Base-by-base conservation (phyloP, 2,113 vertebrate species). In the Scalopus aquaticus region DNA sequence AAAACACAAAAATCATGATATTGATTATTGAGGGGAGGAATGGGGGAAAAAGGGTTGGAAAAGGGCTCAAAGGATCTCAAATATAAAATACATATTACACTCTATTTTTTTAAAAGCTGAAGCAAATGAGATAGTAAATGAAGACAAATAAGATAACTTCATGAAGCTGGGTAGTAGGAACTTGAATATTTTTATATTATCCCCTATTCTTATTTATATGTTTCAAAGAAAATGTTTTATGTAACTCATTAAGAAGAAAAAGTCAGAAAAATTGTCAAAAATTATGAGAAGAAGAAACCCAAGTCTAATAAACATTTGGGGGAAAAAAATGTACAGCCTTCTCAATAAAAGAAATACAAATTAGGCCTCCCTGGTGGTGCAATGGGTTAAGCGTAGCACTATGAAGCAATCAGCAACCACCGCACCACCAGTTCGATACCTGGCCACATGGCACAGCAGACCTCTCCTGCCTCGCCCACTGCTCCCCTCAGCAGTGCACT, bases 1-100 rank as follows among this genome's bases (percentile, higher is more conserved):
- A 92, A 93, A 88, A 94, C 79, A 89, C 35, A 42, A 93, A 96
- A 78, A 49, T 51, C 44, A 64, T 37, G 51, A 49, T 56, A 82
- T 24, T 93, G 83, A 64, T 83, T 78, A 60, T 35, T 42, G 12
- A 85, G 44, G 7, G 54, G 37, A 56, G 24, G n/a, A 65, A 86
- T 6, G 35, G 46, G 88, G 22, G 42, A 87, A 51, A 60, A 1
- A 74, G 6, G 2, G 46, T 24, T 78, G 67, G 37, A 49, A 70
- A 64, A 30, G 24, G 39, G 32, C 9, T n/a, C 37, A 73, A 85
- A 54, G 30, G 56, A 85, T 42, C 28, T 69, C 51, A 35, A 30
- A 3, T 13, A 10, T 39, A 56, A 56, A 56, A 7, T 62, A 46
- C 39, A 58, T 44, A 30, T 58, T 62, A 70, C 35, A 20, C 17